These are phyloP conservation scores for Octodon degus DNA, from an alignment of 2,113 vertebrate species.

Conservation along the genomic window DNA sequence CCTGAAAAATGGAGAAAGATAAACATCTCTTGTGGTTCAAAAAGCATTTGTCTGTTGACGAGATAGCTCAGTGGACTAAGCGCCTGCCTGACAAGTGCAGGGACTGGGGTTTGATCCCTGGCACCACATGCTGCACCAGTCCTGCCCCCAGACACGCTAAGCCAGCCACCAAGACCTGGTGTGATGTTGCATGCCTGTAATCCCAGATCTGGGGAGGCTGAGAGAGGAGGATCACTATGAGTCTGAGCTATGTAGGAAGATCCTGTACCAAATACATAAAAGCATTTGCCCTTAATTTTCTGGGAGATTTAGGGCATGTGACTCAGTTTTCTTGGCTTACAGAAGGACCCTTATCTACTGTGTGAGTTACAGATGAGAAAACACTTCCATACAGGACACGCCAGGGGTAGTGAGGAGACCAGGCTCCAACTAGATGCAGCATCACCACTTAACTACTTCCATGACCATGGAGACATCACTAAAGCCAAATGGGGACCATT, in stretches of 20 bases:
- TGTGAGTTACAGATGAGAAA: not conserved
- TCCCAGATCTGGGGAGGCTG: too few species aligned
- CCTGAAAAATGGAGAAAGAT: not conserved
- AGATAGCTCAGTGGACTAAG: too few species aligned
- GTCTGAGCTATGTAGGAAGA: too few species aligned
- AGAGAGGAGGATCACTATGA: too few species aligned
- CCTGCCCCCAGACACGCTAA: too few species aligned
- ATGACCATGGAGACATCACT: not conserved
- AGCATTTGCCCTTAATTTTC: not conserved
- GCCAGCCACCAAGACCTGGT: too few species aligned
- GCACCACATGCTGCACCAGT: too few species aligned
- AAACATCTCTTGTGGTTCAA: not conserved
- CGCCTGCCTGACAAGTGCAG: too few species aligned
- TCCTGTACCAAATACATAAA: too few species aligned
- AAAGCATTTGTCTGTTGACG: not conserved
- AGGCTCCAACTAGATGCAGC: not conserved
- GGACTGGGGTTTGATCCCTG: too few species aligned
- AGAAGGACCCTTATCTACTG: not conserved
- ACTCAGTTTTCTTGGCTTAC: not conserved
- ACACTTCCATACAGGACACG: not conserved
- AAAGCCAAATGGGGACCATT: not conserved
- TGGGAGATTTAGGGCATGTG: not conserved
- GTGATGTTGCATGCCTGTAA: too few species aligned
- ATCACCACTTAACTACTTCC: not conserved
- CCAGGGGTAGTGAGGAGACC: not conserved